Base-by-base conservation (phyloP, 2,113 vertebrate species). In the Pholis gunnellus region DNA sequence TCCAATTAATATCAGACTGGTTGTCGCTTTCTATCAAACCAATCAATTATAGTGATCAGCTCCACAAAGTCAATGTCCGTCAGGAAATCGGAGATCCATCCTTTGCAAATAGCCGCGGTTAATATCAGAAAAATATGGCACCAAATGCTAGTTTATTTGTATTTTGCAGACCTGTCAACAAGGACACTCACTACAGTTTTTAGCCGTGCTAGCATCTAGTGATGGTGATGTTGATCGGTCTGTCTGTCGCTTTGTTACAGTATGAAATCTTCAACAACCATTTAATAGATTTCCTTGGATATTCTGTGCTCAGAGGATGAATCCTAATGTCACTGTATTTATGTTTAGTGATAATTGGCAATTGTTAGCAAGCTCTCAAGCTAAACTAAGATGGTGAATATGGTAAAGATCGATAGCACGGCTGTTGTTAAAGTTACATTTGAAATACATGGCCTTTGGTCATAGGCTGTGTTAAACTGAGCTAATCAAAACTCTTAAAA, bases 151-250 rank as follows among this genome's bases (percentile, higher is more conserved):
- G 22, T 54, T 31, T 31, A 31, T 46, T 25, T 9, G 50, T 57
- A 50, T 61, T 70, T 59, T 34, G 36, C 44, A 65, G 15, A 79
- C 11, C 34, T 64, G 46, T 72, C 27, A 65, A 57, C 60, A 64
- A 64, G 17, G 8, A 42, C 9, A 46, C 25, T 20, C 36, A 9
- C 9, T 34, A 68, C 9, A 68, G 9, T 20, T 31, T 25, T 44
- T 20, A 20, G 27, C 7, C 44, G 20, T 48, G 29, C 48, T 50
- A 50, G 8, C 14, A 50, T 57, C 22, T 22, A 69, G 13, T 9
- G 14, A 46, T 25, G 25, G n/a, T 22, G 9, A 10, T 40, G n/a
- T 31, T 44, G 3, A 9, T 63, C 4, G 6, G 18, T 54, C n/a
- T 9, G 22, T 54, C n/a, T 9, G 10, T 61, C 9, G 0, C 11